A percentile compares a stretch with the other conserved stretches of the same genome.
These are phyloP conservation scores for Selenia dentaria DNA, from an alignment of 2,888 invertebrate species.

Conservation along the genomic window DNA sequence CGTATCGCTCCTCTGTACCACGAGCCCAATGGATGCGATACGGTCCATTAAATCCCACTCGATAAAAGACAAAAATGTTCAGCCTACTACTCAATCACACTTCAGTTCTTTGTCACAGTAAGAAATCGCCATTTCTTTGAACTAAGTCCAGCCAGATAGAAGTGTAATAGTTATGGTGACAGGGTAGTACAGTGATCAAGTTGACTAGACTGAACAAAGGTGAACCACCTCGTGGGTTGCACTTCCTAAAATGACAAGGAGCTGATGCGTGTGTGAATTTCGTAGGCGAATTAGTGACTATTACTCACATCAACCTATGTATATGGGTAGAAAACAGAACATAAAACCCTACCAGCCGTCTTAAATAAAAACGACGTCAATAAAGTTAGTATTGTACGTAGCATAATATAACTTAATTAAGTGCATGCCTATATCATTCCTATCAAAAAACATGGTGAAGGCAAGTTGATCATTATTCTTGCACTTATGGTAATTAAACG, in stretches of 20 bases:
- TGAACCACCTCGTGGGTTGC: conserved; percentile 34
- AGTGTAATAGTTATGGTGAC: neutral
- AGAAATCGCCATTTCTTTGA: neutral
- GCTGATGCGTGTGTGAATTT: conserved; percentile 10
- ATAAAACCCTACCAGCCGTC: too few relatives aligned
- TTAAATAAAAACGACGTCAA: too few relatives aligned
- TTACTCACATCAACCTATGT: too few relatives aligned
- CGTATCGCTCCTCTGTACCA: conserved; percentile 47
- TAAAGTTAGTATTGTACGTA: too few relatives aligned
- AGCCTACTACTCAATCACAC: conserved; percentile 2
- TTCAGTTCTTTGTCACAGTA: conserved; percentile 9
- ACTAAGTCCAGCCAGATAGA: neutral
- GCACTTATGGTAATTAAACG: too few relatives aligned
- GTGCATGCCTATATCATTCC: too few relatives aligned
- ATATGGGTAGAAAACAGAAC: too few relatives aligned
- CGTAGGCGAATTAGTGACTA: conserved; percentile 16
- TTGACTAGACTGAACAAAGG: conserved; percentile 28
- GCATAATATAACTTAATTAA: too few relatives aligned
- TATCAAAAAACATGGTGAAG: too few relatives aligned
- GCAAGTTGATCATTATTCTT: too few relatives aligned
- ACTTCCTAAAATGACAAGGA: conserved; percentile 31
- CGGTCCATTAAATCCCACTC: conserved; percentile 61
- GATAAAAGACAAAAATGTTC: conserved; percentile 52
- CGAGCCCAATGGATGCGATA: conserved; percentile 51
- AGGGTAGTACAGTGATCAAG: conserved; percentile 6